Percentiles rank a stretch among this genome's conserved stretches.
Evolutionary conservation across 1,140 invertebrate species (phyloP).

Genomic region (Drosophila trapezifrons): DNA sequence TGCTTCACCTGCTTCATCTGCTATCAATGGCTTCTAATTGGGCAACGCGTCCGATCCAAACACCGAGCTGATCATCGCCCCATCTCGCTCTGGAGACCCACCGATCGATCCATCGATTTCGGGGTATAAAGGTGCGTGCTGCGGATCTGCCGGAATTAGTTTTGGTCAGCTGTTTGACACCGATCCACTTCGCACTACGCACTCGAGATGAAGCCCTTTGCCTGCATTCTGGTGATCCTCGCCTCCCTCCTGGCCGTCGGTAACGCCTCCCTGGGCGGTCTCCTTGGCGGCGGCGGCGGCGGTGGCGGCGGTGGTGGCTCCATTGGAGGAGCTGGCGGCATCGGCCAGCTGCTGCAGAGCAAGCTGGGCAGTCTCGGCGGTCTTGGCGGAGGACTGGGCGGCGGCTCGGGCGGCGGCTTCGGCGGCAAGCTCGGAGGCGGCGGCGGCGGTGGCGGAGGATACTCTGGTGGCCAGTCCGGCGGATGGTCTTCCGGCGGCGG

Average conservation of each 20-base stretch:
- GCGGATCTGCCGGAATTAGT: constrained; percentile 59
- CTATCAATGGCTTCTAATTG: constrained; percentile 59
- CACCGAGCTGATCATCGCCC: constrained; percentile 4
- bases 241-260: constrained; percentile 60
- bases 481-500: constrained; percentile 40
- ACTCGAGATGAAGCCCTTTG: constrained; percentile 70
- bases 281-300: constrained; percentile 66
- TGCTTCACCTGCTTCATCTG: constrained; percentile 13
- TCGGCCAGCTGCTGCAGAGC: constrained; percentile 61
- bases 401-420: constrained; percentile 32
- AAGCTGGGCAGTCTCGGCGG: constrained; percentile 58
- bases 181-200: constrained; percentile 18
- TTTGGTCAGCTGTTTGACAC: constrained; percentile 57
- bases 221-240: constrained; percentile 72
- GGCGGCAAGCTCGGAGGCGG: constrained; percentile 42
- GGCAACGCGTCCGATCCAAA: constrained; percentile 16
- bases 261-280: constrained; percentile 58
- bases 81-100: constrained; percentile 27
- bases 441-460: constrained; percentile 40
- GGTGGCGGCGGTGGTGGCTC: constrained; percentile 62
- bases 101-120: constrained; percentile 30
- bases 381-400: constrained; percentile 27
- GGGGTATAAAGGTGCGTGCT: constrained; percentile 64
- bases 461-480: constrained; percentile 38
- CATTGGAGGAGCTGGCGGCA: constrained; percentile 51